These are phyloP conservation scores for Drosophila novamexicana DNA, from an alignment of 1,140 invertebrate species.

Conservation along the genomic window DNA sequence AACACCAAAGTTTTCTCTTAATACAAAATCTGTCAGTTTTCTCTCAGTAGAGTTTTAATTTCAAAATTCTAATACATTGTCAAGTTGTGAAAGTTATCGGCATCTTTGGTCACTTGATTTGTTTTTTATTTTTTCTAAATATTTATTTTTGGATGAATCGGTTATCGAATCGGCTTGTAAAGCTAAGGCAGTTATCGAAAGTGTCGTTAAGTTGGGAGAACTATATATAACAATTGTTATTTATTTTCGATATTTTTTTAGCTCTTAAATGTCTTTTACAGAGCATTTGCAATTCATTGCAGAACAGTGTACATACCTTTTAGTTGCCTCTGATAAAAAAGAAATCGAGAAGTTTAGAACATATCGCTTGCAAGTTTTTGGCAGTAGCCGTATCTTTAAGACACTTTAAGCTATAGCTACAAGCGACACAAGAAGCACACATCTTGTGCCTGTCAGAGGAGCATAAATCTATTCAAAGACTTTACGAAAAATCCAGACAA, in stretches of 20 bases:
- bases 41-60: too few relatives aligned
- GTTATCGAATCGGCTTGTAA: too few relatives aligned
- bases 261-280: neutral
- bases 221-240: neutral
- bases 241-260: neutral
- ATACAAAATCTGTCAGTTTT: too few relatives aligned
- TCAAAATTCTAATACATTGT: too few relatives aligned
- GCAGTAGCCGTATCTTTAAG: constrained; percentile 64
- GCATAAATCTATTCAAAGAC: constrained; percentile 83
- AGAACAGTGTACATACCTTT: neutral
- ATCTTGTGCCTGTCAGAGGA: constrained; percentile 78
- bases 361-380: constrained; percentile 33
- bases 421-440: constrained; percentile 62
- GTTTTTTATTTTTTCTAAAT: too few relatives aligned
- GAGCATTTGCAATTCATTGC: neutral
- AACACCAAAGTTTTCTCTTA: too few relatives aligned
- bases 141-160: too few relatives aligned
- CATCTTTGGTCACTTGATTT: too few relatives aligned
- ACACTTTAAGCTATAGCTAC: constrained; percentile 64
- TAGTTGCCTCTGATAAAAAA: neutral
- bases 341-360: constrained; percentile 7
- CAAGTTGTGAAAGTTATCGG: too few relatives aligned
- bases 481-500: constrained; percentile 82
- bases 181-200: too few relatives aligned
- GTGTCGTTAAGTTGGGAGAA: too few relatives aligned